These are phyloP conservation scores for Phymatocera aterrima DNA, from an alignment of 2,888 invertebrate species.

Conservation along the genomic window DNA sequence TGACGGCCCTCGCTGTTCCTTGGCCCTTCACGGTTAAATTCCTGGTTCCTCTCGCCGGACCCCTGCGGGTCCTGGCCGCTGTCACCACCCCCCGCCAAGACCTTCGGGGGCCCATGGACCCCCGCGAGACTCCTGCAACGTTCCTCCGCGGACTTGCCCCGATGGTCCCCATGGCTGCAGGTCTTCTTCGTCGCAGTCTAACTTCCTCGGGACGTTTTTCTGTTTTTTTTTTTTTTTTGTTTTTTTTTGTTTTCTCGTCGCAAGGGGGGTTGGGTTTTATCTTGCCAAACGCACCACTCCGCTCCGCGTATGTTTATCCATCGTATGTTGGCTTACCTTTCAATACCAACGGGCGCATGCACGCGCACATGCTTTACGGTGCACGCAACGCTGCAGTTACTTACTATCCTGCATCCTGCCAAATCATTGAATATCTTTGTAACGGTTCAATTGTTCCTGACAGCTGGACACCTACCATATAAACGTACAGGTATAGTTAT, in stretches of 20 bases:
- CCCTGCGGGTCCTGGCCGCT: constrained; percentile 76
- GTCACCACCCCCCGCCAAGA: constrained; percentile 74
- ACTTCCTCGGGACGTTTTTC: constrained; percentile 6
- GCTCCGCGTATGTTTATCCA: too few species aligned
- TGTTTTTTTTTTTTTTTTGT: too few species aligned
- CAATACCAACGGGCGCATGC: too few species aligned
- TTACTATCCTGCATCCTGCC: too few species aligned
- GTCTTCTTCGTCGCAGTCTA: neutral
- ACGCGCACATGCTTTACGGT: too few species aligned
- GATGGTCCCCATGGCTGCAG: neutral
- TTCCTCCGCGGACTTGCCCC: constrained; percentile 3
- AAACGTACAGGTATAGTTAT: too few species aligned
- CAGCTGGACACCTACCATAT: neutral
- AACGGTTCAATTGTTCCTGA: constrained; percentile 2
- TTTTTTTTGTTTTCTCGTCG: too few species aligned
- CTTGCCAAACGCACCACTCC: too few species aligned
- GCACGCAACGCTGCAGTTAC: too few species aligned
- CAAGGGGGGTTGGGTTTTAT: too few species aligned
- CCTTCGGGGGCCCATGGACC: constrained; percentile 65
- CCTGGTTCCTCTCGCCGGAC: constrained; percentile 78
- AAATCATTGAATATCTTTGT: neutral
- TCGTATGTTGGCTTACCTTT: too few species aligned
- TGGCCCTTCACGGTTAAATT: constrained; percentile 73
- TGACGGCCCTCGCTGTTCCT: constrained; percentile 72
- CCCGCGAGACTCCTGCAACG: constrained; percentile 27